Percentiles rank a stretch among this genome's conserved stretches.
Conservation (phyloP, 2,797 vertebrate species). For the Synaphobranchus kaupii region DNA sequence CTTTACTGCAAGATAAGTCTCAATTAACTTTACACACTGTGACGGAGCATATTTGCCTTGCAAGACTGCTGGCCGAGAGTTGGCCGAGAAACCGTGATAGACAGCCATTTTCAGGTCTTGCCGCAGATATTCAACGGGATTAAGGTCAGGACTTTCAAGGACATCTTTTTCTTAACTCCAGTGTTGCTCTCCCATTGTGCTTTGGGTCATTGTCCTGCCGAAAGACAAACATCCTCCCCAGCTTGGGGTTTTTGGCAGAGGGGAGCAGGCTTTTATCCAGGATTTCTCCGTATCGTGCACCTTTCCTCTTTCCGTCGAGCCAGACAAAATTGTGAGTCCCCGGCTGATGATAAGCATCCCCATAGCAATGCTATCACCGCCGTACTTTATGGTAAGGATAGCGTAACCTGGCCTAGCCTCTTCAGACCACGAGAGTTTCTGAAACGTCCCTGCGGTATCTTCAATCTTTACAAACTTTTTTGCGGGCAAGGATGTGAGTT, state of each 20-base stretch:
- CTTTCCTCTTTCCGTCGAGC: neutral
- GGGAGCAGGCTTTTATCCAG: neutral
- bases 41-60: neutral
- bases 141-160: neutral
- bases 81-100: neutral
- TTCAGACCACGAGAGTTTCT: neutral
- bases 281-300: neutral
- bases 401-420: neutral
- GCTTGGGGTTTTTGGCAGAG: neutral
- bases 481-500: neutral
- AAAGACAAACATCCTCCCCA: neutral
- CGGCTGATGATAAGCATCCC: neutral
- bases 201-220: neutral
- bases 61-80: neutral
- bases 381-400: neutral
- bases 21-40: neutral
- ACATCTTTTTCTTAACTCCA: conserved; percentile 1
- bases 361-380: neutral
- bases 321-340: neutral
- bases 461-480: neutral
- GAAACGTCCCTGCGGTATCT: neutral
- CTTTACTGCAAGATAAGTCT: neutral
- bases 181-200: neutral
- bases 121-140: neutral
- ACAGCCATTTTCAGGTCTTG: neutral